These are phyloP conservation scores for Pteronotus mesoamericanus DNA, from an alignment of 2,797 vertebrate species.

Conservation along the genomic window DNA sequence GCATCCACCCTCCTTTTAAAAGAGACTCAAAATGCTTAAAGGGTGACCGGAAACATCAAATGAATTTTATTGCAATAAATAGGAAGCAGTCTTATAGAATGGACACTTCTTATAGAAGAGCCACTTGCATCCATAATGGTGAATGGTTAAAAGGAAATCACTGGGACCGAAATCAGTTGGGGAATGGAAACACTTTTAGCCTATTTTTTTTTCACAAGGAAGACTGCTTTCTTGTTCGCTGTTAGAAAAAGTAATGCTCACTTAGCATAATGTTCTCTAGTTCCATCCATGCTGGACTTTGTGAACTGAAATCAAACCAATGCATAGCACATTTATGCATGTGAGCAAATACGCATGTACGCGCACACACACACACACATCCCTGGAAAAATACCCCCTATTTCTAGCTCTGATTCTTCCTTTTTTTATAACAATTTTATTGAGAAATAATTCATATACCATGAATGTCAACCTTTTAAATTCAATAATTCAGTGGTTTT, in stretches of 20 bases:
- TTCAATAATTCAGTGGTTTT: not conserved
- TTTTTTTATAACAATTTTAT: not conserved
- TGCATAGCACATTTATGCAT: not conserved
- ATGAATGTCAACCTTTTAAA: not conserved
- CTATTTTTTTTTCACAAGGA: conserved; percentile 8
- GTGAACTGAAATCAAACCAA: conserved; percentile 10
- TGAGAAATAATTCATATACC: too few relatives aligned
- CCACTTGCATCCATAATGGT: not conserved
- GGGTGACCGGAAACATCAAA: not conserved
- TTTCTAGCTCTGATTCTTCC: not conserved
- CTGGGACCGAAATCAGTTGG: not conserved
- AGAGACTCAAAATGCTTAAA: conserved; percentile 35
- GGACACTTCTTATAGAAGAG: too few relatives aligned
- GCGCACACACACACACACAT: not conserved
- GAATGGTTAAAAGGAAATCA: conserved; percentile 16
- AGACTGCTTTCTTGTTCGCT: conserved; percentile 34
- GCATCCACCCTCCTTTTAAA: not conserved
- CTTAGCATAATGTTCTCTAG: too few relatives aligned
- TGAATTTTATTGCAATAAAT: conserved; percentile 24
- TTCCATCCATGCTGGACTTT: not conserved
- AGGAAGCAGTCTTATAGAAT: not conserved
- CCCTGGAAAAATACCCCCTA: not conserved
- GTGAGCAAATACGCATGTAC: not conserved
- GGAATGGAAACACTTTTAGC: not conserved
- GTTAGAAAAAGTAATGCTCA: not conserved